Percentiles rank a stretch among this genome's conserved stretches.
Conservation (phyloP, 2,888 invertebrate genomes). For the Melinaea menophilus region DNA sequence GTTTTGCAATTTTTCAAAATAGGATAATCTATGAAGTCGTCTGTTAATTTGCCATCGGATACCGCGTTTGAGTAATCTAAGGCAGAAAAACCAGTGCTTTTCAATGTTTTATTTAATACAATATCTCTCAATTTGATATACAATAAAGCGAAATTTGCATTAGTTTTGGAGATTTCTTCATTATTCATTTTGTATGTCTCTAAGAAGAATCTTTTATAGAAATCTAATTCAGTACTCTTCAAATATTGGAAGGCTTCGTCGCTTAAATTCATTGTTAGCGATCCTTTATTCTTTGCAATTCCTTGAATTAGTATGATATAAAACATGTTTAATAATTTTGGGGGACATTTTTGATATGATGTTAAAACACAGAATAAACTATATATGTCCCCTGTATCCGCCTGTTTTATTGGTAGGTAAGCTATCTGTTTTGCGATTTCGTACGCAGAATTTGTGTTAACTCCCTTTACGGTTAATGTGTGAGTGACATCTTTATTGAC, state of each 20-base stretch:
- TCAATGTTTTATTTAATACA: slow-evolving; percentile 34
- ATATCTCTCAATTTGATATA: slow-evolving; percentile 58
- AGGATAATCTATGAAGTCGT: slow-evolving; percentile 73
- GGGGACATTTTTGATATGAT: slow-evolving; percentile 53
- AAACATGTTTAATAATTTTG: slow-evolving; percentile 37
- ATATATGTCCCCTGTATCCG: slow-evolving; percentile 33
- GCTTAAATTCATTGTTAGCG: slow-evolving; percentile 40
- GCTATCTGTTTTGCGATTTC: slow-evolving; percentile 78
- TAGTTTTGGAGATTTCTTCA: slow-evolving; percentile 41
- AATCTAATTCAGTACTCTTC: slow-evolving; percentile 32
- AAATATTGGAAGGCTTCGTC: slow-evolving; percentile 40
- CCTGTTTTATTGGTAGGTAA: slow-evolving; percentile 52
- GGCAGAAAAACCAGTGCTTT: slow-evolving; percentile 53
- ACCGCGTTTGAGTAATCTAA: slow-evolving; percentile 73
- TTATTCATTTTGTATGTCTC: slow-evolving; percentile 44
- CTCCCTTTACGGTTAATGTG: slow-evolving; percentile 60
- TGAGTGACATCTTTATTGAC: slow-evolving; percentile 40
- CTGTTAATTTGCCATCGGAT: slow-evolving; percentile 56
- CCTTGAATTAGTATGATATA: slow-evolving; percentile 40
- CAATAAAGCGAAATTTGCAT: slow-evolving; percentile 65
- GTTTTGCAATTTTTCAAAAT: slow-evolving; percentile 72
- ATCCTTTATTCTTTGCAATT: slow-evolving; percentile 27
- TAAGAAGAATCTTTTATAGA: slow-evolving; percentile 51
- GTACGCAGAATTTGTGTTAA: slow-evolving; percentile 72
- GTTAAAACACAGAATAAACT: slow-evolving; percentile 46